Conservation (phyloP, 1,140 invertebrate species). For the Cotesia glomerata region DNA sequence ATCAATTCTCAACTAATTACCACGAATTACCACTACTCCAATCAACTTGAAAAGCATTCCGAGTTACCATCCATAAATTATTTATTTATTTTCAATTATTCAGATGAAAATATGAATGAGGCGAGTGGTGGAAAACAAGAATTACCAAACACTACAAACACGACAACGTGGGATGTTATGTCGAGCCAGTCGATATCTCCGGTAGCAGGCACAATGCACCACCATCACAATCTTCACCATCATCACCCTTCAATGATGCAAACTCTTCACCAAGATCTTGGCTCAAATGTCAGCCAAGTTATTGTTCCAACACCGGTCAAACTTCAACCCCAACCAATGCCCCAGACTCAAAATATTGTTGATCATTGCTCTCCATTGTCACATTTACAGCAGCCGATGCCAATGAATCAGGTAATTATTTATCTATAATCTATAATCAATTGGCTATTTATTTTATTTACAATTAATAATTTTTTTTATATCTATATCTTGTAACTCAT, state of each 20-base stretch:
- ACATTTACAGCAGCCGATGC: slow-evolving; percentile 47
- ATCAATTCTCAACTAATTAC: too few species aligned
- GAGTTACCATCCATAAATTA: too few species aligned
- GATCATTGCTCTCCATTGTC: slow-evolving; percentile 53
- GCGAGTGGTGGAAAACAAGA: slow-evolving; percentile 62
- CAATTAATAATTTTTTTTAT: background rate
- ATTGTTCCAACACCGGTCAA: slow-evolving; percentile 66
- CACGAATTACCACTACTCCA: too few species aligned
- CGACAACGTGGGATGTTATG: slow-evolving; percentile 61
- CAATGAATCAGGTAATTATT: slow-evolving; percentile 61
- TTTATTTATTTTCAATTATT: slow-evolving; percentile 13
- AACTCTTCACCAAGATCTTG: slow-evolving; percentile 44
- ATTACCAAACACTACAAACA: slow-evolving; percentile 58
- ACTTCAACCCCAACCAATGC: slow-evolving; percentile 56
- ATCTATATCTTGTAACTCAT: background rate
- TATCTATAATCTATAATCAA: background rate
- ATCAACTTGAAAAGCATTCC: too few species aligned
- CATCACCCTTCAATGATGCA: slow-evolving; percentile 49
- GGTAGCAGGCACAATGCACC: slow-evolving; percentile 47
- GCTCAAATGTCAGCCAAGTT: slow-evolving; percentile 56
- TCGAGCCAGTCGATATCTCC: slow-evolving; percentile 50
- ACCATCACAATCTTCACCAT: slow-evolving; percentile 37
- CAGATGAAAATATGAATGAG: slow-evolving; percentile 59
- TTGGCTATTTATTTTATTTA: background rate
- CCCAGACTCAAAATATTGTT: slow-evolving; percentile 44